Conservation (phyloP, 2,888 invertebrate species). For the Oscheius onirici region DNA sequence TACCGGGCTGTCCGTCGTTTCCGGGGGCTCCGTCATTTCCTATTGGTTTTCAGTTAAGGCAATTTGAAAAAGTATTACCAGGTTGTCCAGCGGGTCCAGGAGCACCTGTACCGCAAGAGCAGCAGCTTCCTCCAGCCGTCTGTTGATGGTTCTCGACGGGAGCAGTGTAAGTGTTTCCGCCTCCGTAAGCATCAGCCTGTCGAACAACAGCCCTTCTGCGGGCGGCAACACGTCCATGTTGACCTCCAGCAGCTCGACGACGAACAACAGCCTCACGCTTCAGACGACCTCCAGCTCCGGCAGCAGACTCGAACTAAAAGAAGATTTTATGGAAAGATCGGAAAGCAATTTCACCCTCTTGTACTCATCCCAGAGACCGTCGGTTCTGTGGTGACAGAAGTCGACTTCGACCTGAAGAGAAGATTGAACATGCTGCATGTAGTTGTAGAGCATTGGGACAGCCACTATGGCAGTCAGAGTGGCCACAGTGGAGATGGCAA, state of each 20-base stretch:
- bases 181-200: slow-evolving; percentile 22
- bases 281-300: slow-evolving; percentile 28
- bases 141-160: neutral
- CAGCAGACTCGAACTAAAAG: slow-evolving; percentile 19
- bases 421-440: slow-evolving; percentile 69
- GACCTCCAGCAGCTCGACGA: slow-evolving; percentile 2
- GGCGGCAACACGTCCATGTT: slow-evolving; percentile 9
- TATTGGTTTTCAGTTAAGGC: no score
- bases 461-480: slow-evolving; percentile 67
- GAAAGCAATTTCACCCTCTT: slow-evolving; percentile 22
- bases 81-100: slow-evolving; percentile 48
- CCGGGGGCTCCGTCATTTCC: slow-evolving; percentile 50
- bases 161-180: neutral
- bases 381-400: slow-evolving; percentile 56
- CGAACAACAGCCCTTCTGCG: slow-evolving; percentile 31
- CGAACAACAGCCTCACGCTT: slow-evolving; percentile 28
- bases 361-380: slow-evolving; percentile 58
- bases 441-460: slow-evolving; percentile 70
- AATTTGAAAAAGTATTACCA: no score
- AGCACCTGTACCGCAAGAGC: slow-evolving; percentile 55
- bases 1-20: slow-evolving; percentile 54
- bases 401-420: slow-evolving; percentile 66
- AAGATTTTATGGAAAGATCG: neutral
- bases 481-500: slow-evolving; percentile 43
- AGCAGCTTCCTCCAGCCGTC: slow-evolving; percentile 38